Conservation (phyloP, 2,113 vertebrate genomes). For the Antechinus flavipes region DNA sequence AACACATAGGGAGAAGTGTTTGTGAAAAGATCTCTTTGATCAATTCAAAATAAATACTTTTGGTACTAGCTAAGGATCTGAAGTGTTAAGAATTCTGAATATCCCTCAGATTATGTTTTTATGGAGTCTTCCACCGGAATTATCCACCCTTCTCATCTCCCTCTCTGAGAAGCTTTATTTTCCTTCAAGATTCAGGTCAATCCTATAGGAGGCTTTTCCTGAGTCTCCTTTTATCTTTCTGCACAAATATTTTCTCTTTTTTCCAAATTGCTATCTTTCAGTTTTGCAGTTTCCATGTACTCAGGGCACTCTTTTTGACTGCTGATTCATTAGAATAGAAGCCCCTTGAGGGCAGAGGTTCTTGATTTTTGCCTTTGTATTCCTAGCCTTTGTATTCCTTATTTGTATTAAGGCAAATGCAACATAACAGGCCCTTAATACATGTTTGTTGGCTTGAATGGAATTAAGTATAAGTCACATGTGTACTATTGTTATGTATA, state of each 20-base stretch:
- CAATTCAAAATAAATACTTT: background rate
- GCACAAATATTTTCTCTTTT: background rate
- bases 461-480: background rate
- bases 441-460: background rate
- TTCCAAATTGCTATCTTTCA: background rate
- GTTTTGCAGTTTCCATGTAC: background rate
- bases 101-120: background rate
- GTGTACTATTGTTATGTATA: background rate
- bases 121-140: background rate
- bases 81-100: background rate
- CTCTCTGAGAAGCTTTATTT: background rate
- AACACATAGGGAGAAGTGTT: background rate
- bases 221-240: background rate
- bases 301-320: background rate
- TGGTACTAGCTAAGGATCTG: background rate
- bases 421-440: background rate
- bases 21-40: background rate
- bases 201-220: background rate
- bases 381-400: too few relatives aligned
- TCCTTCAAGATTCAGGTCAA: background rate
- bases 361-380: background rate
- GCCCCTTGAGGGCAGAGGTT: background rate
- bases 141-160: background rate
- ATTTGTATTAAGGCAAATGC: background rate
- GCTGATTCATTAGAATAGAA: background rate